Base-by-base conservation (phyloP, 2,888 invertebrate genomes). In the Clusia tigrina region DNA sequence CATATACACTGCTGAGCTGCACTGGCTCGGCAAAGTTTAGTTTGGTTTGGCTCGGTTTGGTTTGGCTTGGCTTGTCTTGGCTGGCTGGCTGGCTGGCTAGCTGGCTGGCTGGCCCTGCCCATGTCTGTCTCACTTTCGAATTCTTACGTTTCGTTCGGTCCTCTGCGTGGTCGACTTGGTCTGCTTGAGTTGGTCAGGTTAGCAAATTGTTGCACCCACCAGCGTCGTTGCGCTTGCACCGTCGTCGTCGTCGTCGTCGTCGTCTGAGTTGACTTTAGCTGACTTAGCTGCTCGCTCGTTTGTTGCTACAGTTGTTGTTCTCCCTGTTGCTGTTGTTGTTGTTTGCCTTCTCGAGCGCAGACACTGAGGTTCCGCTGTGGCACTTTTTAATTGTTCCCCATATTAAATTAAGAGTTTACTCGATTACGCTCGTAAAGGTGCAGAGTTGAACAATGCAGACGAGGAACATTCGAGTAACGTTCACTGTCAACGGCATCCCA, bases 381-480 rank as follows among this genome's bases (percentile, higher is more conserved):
- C 42, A 6, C n/a, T 42, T 6, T n/a, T 15, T 42, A 42, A 42
- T 42, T 42, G 42, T n/a, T n/a, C n/a, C 15, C 15, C 42, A 42
- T 42, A 42, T 42, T n/a, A n/a, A 42, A n/a, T 42, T 42, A 42
- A 42, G n/a, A 9, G 9, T n/a, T n/a, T 42, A 42, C 42, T 42
- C n/a, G 15, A 12, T 32, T n/a, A n/a, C n/a, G n/a, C n/a, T n/a
- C n/a, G n/a, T n/a, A n/a, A n/a, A n/a, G n/a, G n/a, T n/a, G n/a
- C n/a, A n/a, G n/a, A n/a, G n/a, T n/a, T n/a, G n/a, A n/a, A n/a
- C n/a, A n/a, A n/a, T n/a, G n/a, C n/a, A n/a, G n/a, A n/a, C n/a
- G n/a, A n/a, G n/a, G n/a, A n/a, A n/a, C n/a, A n/a, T n/a, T n/a
- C n/a, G n/a, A n/a, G n/a, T n/a, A n/a, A n/a, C n/a, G n/a, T n/a